A percentile compares a stretch with the other conserved stretches of the same genome.
Conservation (phyloP, 2,888 invertebrate species). For the Himalopsyche japonica region DNA sequence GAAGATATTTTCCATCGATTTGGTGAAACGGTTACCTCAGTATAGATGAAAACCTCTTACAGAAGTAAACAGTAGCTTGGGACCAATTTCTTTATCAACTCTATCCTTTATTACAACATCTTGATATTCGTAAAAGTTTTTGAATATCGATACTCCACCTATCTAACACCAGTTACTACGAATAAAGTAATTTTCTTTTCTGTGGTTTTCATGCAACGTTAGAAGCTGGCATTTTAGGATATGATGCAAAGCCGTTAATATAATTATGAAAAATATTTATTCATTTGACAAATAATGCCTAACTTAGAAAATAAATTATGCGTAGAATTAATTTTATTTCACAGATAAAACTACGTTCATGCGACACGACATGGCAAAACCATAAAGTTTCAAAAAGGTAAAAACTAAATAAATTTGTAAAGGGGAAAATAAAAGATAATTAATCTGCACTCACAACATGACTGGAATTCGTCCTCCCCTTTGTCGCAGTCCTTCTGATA, state of each 20-base stretch:
- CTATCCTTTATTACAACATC: background rate
- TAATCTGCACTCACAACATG: slow-evolving; percentile 76
- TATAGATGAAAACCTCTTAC: background rate
- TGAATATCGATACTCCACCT: background rate
- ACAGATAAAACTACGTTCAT: no score
- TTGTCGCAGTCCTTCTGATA: slow-evolving; percentile 93
- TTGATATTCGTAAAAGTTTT: background rate
- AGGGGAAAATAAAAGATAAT: background rate
- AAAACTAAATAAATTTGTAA: background rate
- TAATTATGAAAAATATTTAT: no score
- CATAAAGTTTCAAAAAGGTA: no score
- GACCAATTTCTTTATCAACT: background rate
- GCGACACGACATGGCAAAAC: no score
- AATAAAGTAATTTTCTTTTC: background rate
- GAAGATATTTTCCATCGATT: background rate
- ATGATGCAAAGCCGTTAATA: no score
- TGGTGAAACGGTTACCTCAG: background rate
- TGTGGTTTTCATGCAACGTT: background rate
- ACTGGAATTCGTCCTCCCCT: slow-evolving; percentile 88
- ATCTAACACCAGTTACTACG: background rate
- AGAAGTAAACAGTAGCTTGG: background rate
- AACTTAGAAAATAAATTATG: no score
- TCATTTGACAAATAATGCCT: no score
- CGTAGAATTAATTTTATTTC: no score
- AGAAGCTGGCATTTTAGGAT: no score